These are phyloP conservation scores for Brenthis ino DNA, from an alignment of 2,888 invertebrate genomes.

Conservation along the genomic window DNA sequence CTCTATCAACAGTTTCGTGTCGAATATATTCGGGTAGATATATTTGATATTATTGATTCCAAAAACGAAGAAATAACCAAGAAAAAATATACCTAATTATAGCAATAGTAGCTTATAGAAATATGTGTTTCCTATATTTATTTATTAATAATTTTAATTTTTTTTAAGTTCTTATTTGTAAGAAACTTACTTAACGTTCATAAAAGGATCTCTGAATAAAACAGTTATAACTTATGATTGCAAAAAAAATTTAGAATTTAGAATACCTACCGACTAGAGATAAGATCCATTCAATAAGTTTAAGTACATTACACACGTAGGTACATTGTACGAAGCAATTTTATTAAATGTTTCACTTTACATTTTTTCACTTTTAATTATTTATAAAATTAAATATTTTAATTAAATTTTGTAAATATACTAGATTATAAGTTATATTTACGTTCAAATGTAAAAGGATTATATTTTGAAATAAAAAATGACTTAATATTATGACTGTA, in stretches of 20 bases:
- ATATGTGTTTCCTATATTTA: constrained; percentile 12
- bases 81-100: background rate
- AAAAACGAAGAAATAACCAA: too few relatives aligned
- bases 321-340: too few relatives aligned
- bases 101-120: background rate
- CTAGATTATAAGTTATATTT: constrained; percentile 5
- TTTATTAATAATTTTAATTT: background rate
- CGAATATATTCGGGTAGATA: constrained; percentile 87
- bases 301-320: background rate
- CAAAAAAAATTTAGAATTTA: background rate
- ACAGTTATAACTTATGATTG: background rate
- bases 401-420: constrained; percentile 4
- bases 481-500: background rate
- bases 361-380: too few relatives aligned
- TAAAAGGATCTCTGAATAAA: constrained; percentile 14
- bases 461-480: constrained; percentile 14
- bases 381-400: too few relatives aligned
- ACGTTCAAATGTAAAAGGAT: background rate
- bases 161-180: background rate
- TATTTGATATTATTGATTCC: background rate
- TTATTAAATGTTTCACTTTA: background rate
- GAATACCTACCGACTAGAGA: constrained; percentile 36
- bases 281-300: constrained; percentile 22
- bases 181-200: background rate
- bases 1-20: constrained; percentile 89